phyloP scores from a whole-genome alignment of 2,888 invertebrate genomes.

The Stenodema calcarata region DNA sequence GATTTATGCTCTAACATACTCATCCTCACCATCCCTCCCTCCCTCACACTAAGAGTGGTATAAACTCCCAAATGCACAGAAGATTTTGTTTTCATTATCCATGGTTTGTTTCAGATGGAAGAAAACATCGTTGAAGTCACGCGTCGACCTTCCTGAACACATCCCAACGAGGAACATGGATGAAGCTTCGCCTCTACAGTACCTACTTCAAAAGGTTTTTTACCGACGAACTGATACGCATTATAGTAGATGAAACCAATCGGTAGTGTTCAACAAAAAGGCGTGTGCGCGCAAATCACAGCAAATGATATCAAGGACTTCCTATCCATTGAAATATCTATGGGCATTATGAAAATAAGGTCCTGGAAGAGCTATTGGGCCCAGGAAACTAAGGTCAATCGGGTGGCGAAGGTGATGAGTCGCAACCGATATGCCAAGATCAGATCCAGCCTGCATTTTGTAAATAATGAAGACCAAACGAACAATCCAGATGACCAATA shows the following conservation, averaged over 20 bases:
- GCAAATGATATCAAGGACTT: neutral
- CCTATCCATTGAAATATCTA: neutral
- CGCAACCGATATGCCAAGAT: neutral
- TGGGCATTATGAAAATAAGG: slow-evolving; percentile 14
- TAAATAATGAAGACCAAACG: neutral
- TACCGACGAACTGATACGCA: neutral
- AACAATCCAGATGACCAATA: neutral
- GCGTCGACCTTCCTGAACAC: neutral
- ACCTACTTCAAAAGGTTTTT: neutral
- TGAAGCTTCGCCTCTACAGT: neutral
- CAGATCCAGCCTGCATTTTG: slow-evolving; percentile 28
- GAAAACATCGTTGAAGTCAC: neutral
- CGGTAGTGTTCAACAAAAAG: neutral
- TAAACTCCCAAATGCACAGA: no score
- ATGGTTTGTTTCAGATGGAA: neutral
- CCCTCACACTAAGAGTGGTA: no score
- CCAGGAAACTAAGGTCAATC: neutral
- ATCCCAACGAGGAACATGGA: neutral
- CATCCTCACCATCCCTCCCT: no score
- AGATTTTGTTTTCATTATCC: no score
- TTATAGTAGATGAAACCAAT: neutral
- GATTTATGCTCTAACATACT: no score
- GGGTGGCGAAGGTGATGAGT: slow-evolving; percentile 18
- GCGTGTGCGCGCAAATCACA: neutral
- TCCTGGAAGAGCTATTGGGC: slow-evolving; percentile 12